Evolutionary conservation across 2,113 vertebrate species (phyloP).

Genomic region (Etia nguti): DNA sequence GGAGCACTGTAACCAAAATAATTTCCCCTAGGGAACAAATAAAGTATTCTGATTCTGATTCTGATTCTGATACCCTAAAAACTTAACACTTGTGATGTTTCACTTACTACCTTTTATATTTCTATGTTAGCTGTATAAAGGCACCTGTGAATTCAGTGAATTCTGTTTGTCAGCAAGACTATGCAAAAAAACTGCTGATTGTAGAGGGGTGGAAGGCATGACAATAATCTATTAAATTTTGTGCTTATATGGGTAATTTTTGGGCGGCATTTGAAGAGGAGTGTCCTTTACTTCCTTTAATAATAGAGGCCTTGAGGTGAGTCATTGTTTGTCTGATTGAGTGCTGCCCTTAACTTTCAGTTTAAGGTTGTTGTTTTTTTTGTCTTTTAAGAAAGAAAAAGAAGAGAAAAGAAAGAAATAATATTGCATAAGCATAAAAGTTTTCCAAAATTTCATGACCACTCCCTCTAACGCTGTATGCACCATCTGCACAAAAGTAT

Average conservation of each 20-base stretch:
- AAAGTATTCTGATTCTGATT: no score
- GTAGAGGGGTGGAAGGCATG: neutral
- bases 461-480: neutral
- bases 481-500: neutral
- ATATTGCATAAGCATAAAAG: neutral
- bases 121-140: neutral
- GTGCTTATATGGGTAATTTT: neutral
- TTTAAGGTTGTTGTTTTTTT: neutral
- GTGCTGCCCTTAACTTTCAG: neutral
- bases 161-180: neutral
- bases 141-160: neutral
- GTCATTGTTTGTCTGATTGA: neutral
- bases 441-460: neutral
- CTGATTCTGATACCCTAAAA: no score
- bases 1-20: no score
- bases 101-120: neutral
- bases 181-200: neutral
- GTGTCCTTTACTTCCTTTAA: neutral
- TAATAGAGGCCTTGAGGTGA: neutral
- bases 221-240: neutral
- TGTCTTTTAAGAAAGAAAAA: neutral
- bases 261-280: neutral
- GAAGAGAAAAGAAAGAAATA: accelerated
- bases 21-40: no score
- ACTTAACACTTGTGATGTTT: neutral